Evolutionary conservation across 2,113 vertebrate species (phyloP), one percentile per base, ranked within the genome.

Genomic region (Paraplagusia blochii): DNA sequence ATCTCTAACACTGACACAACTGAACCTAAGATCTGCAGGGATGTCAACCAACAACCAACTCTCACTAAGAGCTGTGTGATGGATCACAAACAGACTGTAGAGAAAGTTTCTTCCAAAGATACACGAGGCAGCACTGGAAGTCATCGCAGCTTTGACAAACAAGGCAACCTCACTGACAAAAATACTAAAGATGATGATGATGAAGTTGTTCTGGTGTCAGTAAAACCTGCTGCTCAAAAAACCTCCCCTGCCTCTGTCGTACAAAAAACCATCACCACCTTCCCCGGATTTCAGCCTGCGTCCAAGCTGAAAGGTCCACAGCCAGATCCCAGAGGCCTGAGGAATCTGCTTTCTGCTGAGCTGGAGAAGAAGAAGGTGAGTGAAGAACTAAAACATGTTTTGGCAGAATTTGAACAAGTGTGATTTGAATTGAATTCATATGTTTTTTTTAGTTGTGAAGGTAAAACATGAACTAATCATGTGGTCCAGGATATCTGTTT

Each of bases 291-390:
- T 82, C 85, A 79, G 42, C 39, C 65, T 17, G 69, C 65, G 0
- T 63, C 72, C 12, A 73, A 72, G 0, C 0, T 51, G 48, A 72
- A 70, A 53, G 46, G 9, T 74, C 56, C 86, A 13, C 42, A 51
- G 22, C 76, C 48, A 43, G 74, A 82, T 63, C 64, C 74, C 6
- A 74, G 38, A 63, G 79, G 63, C 46, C 77, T 93, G 47, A 89
- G 71, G 35, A 81, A 40, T 18, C 70, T 84, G 61, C 92, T 97
- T 39, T 63, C 84, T 1, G 45, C 80, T 0, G 93, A 97, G 55
- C 92, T 98, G 52, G 90, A 90, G 44, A 93, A 95, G 72, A 96
- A 94, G 66, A 95, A 95, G 94, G 95, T 98, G 50, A 5, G 75
- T 35, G 7, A 29, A 39, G 16, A 29, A 34, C 18, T 13, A 16